Evolutionary conservation across 2,888 invertebrate genomes (phyloP).

Genomic region (Caenorhabditis drosophilae): DNA sequence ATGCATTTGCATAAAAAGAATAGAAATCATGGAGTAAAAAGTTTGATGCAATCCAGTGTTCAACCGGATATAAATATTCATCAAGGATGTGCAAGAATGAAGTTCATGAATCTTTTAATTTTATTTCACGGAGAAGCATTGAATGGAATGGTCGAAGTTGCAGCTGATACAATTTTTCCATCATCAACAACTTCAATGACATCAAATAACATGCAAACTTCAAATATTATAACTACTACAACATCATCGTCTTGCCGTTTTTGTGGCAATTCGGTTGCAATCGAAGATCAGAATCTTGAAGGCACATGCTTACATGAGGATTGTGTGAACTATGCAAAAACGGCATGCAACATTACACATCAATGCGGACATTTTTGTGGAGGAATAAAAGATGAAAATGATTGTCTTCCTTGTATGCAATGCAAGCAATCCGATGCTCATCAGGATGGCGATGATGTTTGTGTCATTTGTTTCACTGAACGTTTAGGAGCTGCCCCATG

Average conservation of each 20-base stretch:
- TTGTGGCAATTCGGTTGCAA: constrained; percentile 41
- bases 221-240: constrained; percentile 8
- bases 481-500: constrained; percentile 93
- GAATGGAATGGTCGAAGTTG: constrained; percentile 82
- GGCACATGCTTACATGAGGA: constrained; percentile 92
- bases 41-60: constrained; percentile 18
- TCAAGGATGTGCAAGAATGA: constrained; percentile 90
- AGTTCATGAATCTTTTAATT: constrained; percentile 89
- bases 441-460: constrained; percentile 98
- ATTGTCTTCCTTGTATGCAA: constrained; percentile 43
- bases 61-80: constrained; percentile 85
- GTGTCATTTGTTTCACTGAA: constrained; percentile 98
- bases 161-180: constrained; percentile 74
- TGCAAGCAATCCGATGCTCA: constrained; percentile 73
- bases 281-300: constrained; percentile 77
- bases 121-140: constrained; percentile 90
- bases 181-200: constrained; percentile 7
- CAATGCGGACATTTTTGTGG: constrained; percentile 81
- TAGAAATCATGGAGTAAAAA: constrained; percentile 70
- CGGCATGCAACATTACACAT: constrained; percentile 79
- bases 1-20: constrained; percentile 89
- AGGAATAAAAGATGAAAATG: constrained; percentile 39
- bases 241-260: constrained; percentile 41
- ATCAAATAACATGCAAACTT: too few species aligned
- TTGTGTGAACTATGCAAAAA: constrained; percentile 84